A percentile compares a stretch with the other conserved stretches of the same genome.
These are phyloP conservation scores for Aspiorhynchus laticeps DNA, from an alignment of 2,113 vertebrate species.

Conservation along the genomic window DNA sequence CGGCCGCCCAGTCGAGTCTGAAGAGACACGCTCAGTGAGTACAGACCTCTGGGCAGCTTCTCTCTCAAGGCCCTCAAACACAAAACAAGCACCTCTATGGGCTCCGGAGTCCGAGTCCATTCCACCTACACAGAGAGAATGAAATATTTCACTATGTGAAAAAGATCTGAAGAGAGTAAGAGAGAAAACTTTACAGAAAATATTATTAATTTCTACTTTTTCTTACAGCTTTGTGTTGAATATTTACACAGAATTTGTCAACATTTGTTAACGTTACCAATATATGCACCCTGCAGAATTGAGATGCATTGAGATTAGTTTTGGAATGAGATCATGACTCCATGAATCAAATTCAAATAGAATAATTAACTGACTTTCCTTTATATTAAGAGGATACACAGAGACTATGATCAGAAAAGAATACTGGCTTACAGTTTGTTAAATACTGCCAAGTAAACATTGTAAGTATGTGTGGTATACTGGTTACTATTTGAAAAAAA, in stretches of 20 bases:
- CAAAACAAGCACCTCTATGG: slow-evolving; percentile 79
- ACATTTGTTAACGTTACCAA: background rate
- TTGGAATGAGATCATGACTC: background rate
- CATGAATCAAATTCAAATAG: background rate
- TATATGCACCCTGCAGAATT: too few relatives aligned
- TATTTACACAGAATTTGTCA: background rate
- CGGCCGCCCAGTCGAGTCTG: slow-evolving; percentile 76
- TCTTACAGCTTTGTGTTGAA: background rate
- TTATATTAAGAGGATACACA: background rate
- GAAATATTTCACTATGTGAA: background rate
- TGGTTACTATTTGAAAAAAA: too few relatives aligned
- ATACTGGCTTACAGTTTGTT: background rate
- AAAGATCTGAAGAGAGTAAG: background rate
- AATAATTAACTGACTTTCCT: background rate
- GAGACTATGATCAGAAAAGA: background rate
- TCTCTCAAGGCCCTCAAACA: slow-evolving; percentile 86
- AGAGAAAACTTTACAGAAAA: background rate
- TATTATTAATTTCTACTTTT: background rate
- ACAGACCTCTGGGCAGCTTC: slow-evolving; percentile 85
- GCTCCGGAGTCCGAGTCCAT: slow-evolving; percentile 64
- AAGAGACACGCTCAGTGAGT: slow-evolving; percentile 80
- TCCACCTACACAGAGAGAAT: slow-evolving; percentile 68
- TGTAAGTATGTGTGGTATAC: background rate
- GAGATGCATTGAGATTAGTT: background rate
- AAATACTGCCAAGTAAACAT: background rate